phyloP scores from a whole-genome alignment of 2,888 invertebrate species.

The Pandemis cinnamomeana region DNA sequence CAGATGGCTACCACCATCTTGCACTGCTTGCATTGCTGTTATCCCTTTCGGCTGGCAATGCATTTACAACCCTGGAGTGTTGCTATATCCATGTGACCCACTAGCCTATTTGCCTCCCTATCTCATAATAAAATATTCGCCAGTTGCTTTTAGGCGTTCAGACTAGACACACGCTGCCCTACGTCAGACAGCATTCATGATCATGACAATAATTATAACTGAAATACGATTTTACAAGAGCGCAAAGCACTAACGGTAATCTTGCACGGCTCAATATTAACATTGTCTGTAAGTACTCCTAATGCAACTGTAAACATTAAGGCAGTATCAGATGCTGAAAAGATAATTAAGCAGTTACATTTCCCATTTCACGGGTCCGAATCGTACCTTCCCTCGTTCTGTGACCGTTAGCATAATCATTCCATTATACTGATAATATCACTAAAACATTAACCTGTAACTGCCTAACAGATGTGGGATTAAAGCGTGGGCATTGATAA shows the following conservation, averaged over 20 bases:
- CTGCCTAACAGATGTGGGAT: slow-evolving; percentile 37
- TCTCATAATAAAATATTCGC: too few species aligned
- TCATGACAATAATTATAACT: background rate
- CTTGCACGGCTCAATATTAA: background rate
- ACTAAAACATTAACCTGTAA: slow-evolving; percentile 36
- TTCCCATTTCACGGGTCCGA: slow-evolving; percentile 21
- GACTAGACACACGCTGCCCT: too few species aligned
- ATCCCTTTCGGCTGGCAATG: too few species aligned
- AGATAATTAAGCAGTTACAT: slow-evolving; percentile 29
- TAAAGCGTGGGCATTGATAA: background rate
- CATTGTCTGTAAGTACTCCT: background rate
- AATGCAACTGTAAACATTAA: background rate
- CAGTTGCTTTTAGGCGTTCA: too few species aligned
- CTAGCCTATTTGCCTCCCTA: too few species aligned
- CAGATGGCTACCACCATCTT: too few species aligned
- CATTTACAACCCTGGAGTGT: too few species aligned
- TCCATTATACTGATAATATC: slow-evolving; percentile 35
- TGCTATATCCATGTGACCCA: too few species aligned
- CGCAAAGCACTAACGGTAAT: background rate
- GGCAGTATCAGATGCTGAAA: slow-evolving; percentile 19
- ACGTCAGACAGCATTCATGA: too few species aligned
- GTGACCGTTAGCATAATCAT: slow-evolving; percentile 36
- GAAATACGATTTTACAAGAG: background rate
- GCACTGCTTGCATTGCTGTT: too few species aligned
- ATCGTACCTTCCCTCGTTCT: slow-evolving; percentile 17